Evolutionary conservation across 2,797 vertebrate genomes (phyloP), one percentile per base, ranked within the genome.

Genomic region (Sebastes dallii): DNA sequence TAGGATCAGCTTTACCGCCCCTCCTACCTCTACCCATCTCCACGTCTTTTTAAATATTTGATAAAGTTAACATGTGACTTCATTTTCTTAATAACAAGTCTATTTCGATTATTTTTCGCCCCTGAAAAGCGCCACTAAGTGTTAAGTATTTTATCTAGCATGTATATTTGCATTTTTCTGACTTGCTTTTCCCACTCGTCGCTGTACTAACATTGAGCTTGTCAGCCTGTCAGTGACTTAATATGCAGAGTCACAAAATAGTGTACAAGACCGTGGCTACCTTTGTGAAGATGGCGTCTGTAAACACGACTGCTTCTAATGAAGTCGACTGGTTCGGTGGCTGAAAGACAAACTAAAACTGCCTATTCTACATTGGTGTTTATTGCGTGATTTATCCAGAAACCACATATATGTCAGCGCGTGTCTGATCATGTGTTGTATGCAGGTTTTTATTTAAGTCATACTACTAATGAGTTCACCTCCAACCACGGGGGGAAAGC

Each of bases 21-120:
- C 87, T 93, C 85, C 91, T 94, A 93, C 91, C 91, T 94, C 91
- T 90, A 75, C 79, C 66, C 82, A 66, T 84, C 62, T 82, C 30
- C 67, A 3, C 75, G 77, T 86, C 78, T 89, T 82, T 84, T 81
- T 55, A 70, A 78, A 86, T 72, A 60, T 90, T 86, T 81, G 39
- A 86, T 78, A 64, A 79, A n/a, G 13, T 20, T 81, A 78, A 88
- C 70, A 32, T 5, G 32, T 82, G 85, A 88, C 66, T 85, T 60
- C 22, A 29, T 71, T 69, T 69, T 87, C 82, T 82, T 42, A 65
- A 74, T 72, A 64, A 70, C 56, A 76, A 14, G 30, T 78, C 62
- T 67, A 22, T 83, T 84, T 79, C n/a, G n/a, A 58, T 66, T 58
- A 10, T 73, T 59, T 56, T 86, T 70, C 56, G 62, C 80, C 80